Base-by-base conservation (phyloP, 2,113 vertebrate species). In the Solea solea region DNA sequence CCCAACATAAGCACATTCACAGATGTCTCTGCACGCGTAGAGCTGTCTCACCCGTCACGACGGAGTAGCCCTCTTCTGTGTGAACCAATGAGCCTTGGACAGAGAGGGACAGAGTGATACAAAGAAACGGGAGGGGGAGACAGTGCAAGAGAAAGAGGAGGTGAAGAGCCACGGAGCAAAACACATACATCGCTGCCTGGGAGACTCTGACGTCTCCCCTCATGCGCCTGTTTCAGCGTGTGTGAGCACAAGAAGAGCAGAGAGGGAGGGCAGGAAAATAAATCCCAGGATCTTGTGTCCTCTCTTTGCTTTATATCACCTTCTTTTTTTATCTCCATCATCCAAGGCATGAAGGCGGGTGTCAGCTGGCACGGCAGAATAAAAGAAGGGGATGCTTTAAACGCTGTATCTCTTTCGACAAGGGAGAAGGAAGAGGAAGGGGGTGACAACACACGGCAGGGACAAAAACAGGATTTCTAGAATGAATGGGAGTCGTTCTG, bases 1-100 rank as follows among this genome's bases (percentile, higher is more conserved):
- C 88, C 76, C 81, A 72, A 84, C 94, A 93, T 86, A 92, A 93
- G 94, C 94, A 94, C 94, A 92, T 87, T 94, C 94, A 83, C 94
- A 91, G 89, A 93, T 91, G 93, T 89, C 90, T 87, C 90, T 73
- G 86, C 89, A 76, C 87, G 83, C 92, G 87, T 88, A 68, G 90
- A 86, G 89, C 84, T 88, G 86, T 83, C 69, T 72, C 58, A 73
- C 46, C 81, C 55, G 42, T 87, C 86, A 79, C 72, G 67, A 85
- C 80, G 64, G 73, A 78, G 86, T 83, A 74, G 81, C 74, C 76
- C 8, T 56, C 78, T 58, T 67, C 69, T 55, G 78, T 45, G 71
- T 51, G 69, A 83, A 61, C 55, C 79, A 34, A 58, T 74, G 40
- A 86, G 61, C 66, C 59, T 57, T 60, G 67, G 76, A 70, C 44